These are phyloP conservation scores for Halyomorpha halys DNA, from an alignment of 1,140 invertebrate genomes.

Conservation along the genomic window DNA sequence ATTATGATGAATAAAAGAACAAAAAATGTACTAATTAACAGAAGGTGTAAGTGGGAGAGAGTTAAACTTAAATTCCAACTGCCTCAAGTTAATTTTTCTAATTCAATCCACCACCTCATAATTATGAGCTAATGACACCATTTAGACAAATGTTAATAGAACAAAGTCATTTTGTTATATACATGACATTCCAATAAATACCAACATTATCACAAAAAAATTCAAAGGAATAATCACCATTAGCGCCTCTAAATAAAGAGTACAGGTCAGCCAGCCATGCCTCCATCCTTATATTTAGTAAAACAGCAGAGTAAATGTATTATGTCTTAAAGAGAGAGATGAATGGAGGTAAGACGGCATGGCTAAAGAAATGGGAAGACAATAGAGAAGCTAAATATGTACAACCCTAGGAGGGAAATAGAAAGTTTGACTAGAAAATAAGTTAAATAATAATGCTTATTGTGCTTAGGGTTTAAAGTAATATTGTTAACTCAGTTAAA, in stretches of 20 bases:
- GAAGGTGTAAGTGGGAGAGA: neutral
- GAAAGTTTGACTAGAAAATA: neutral
- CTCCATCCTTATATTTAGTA: neutral
- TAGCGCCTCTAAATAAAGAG: constrained; percentile 10
- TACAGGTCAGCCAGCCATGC: neutral
- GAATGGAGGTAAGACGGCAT: neutral
- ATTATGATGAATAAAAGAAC: neutral
- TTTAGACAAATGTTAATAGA: neutral
- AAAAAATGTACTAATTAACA: neutral
- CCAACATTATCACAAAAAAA: constrained; percentile 13
- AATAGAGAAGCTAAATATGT: constrained; percentile 1
- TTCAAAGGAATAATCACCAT: neutral
- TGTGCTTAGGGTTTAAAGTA: neutral
- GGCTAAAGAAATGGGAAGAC: constrained; percentile 11
- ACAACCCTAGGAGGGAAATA: too few species aligned
- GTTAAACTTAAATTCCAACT: too few species aligned
- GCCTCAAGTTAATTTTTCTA: neutral
- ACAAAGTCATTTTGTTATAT: too few species aligned
- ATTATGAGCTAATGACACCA: constrained; percentile 4
- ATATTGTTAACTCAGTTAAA: neutral
- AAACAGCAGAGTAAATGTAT: neutral
- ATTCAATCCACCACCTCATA: neutral
- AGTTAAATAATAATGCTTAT: constrained; percentile 5
- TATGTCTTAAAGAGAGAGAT: too few species aligned
- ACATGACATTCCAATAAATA: neutral